phyloP scores from a whole-genome alignment of 2,113 vertebrate species.

The Speoplatyrhinus poulsoni region DNA sequence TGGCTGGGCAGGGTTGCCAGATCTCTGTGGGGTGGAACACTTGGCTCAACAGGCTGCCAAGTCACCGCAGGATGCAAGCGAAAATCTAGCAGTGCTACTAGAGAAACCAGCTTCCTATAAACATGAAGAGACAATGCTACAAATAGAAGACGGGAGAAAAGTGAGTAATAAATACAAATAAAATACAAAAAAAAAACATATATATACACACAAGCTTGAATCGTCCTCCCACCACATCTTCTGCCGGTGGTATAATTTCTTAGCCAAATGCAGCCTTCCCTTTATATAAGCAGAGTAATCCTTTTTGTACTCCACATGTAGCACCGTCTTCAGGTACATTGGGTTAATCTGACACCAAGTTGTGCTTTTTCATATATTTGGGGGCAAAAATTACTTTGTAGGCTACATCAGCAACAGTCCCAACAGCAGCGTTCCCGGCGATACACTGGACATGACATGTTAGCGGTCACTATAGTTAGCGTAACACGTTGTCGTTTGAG shows the following conservation, averaged over 20 bases:
- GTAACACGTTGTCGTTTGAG: conserved; percentile 2
- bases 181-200: not conserved
- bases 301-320: conserved; percentile 31
- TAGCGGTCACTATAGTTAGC: conserved; percentile 3
- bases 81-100: conserved; percentile 15
- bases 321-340: conserved; percentile 32
- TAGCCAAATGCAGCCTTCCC: conserved; percentile 25
- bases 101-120: not conserved
- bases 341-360: conserved; percentile 57
- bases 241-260: conserved; percentile 16
- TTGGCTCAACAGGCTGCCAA: conserved; percentile 52
- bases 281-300: conserved; percentile 39
- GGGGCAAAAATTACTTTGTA: conserved; percentile 26
- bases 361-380: conserved; percentile 55
- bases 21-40: conserved; percentile 47
- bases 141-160: not conserved
- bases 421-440: no score
- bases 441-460: no score
- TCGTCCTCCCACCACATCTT: conserved; percentile 11
- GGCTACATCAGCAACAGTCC: conserved; percentile 24
- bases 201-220: conserved; percentile 8
- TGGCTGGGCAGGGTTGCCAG: conserved; percentile 40
- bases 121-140: not conserved
- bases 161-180: not conserved
- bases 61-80: conserved; percentile 40